Percentiles rank a stretch among this genome's conserved stretches.
Evolutionary conservation across 1,140 invertebrate genomes (phyloP).

Genomic region (Caerostris extrusa): DNA sequence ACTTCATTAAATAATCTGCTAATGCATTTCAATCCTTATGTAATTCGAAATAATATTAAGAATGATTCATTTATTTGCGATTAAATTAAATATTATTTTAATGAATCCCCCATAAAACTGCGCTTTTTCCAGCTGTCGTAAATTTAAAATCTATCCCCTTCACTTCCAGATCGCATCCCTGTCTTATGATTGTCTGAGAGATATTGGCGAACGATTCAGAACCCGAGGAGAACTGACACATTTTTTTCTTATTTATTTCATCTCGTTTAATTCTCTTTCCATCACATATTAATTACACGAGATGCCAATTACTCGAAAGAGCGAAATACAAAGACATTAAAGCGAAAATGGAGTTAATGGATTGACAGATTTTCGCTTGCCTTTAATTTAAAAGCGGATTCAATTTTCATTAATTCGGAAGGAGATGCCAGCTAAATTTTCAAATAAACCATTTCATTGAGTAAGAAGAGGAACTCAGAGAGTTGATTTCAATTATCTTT

Average conservation of each 20-base stretch:
- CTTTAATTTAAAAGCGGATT: constrained; percentile 56
- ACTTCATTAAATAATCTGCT: no score
- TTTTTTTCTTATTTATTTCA: no score
- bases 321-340: constrained; percentile 53
- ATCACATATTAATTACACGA: constrained; percentile 23
- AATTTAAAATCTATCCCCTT: no score
- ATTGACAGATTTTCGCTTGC: constrained; percentile 49
- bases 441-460: constrained; percentile 20
- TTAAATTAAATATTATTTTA: no score
- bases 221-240: not conserved
- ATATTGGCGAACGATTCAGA: no score
- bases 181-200: no score
- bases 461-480: not conserved
- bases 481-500: constrained; percentile 51
- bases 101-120: no score
- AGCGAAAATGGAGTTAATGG: constrained; percentile 33
- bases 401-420: constrained; percentile 58
- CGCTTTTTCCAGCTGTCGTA: no score
- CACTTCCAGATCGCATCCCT: no score
- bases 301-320: constrained; percentile 11
- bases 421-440: not conserved
- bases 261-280: not conserved
- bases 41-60: no score
- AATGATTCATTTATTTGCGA: no score
- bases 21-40: no score